Conservation (phyloP, 2,888 invertebrate genomes). For the Ernsta delagoae region DNA sequence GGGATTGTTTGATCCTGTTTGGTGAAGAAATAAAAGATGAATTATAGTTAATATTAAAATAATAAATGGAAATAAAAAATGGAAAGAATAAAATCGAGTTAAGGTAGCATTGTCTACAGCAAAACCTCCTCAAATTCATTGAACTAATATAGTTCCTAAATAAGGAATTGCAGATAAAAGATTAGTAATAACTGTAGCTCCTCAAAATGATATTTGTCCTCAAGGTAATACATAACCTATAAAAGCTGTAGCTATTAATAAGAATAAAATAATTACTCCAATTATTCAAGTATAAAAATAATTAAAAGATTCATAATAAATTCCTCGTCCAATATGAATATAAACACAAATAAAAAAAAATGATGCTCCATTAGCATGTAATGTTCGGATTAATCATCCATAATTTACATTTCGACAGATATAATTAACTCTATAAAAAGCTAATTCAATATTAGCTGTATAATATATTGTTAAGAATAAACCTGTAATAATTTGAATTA, state of each 20-base stretch:
- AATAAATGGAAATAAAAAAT: slow-evolving; percentile 90
- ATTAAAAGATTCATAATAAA: slow-evolving; percentile 78
- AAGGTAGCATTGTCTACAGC: slow-evolving; percentile 89
- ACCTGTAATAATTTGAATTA: slow-evolving; percentile 88
- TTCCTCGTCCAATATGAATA: slow-evolving; percentile 87
- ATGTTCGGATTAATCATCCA: slow-evolving; percentile 87
- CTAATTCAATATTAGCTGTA: slow-evolving; percentile 85
- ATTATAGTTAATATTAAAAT: slow-evolving; percentile 85
- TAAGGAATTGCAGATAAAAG: slow-evolving; percentile 89
- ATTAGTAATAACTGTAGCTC: slow-evolving; percentile 92
- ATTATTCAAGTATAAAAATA: slow-evolving; percentile 86
- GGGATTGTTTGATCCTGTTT: slow-evolving; percentile 87
- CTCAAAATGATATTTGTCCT: slow-evolving; percentile 93
- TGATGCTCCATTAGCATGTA: slow-evolving; percentile 90
- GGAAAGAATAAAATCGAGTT: slow-evolving; percentile 91
- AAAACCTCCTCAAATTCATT: slow-evolving; percentile 92
- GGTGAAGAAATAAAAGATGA: slow-evolving; percentile 88
- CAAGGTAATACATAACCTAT: slow-evolving; percentile 92
- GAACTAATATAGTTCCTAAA: slow-evolving; percentile 86
- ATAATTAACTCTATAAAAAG: slow-evolving; percentile 88
- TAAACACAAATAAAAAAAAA: slow-evolving; percentile 90
- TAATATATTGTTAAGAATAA: slow-evolving; percentile 90
- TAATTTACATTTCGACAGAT: slow-evolving; percentile 89
- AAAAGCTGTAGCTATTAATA: slow-evolving; percentile 90
- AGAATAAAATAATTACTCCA: slow-evolving; percentile 87